Evolutionary conservation across 2,113 vertebrate species (phyloP).

Genomic region (Hymenochirus boettgeri): DNA sequence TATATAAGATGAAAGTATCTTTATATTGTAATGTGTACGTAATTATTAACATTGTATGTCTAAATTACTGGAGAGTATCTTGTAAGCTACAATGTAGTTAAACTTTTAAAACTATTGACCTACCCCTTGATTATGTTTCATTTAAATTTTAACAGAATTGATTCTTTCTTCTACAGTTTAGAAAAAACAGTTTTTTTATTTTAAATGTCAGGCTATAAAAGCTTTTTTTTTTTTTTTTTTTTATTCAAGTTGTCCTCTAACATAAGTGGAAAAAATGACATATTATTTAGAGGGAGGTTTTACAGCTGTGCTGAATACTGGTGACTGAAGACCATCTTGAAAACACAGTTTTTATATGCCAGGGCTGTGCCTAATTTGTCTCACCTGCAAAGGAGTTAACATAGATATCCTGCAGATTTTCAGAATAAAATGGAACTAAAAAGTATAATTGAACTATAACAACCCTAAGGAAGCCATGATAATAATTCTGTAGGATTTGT

Average conservation of each 20-base stretch:
- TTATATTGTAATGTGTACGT: too few relatives aligned
- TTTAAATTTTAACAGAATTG: too few relatives aligned
- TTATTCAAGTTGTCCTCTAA: conserved; percentile 60
- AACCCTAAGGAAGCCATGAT: conserved; percentile 4
- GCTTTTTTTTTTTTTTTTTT: conserved; percentile 49
- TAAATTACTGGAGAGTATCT: too few relatives aligned
- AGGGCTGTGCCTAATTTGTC: conserved; percentile 46
- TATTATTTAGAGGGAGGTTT: conserved; percentile 73
- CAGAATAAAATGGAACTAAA: not conserved
- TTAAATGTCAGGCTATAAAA: too few relatives aligned
- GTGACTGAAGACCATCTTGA: conserved; percentile 66
- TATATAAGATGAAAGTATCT: too few relatives aligned
- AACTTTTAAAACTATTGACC: too few relatives aligned
- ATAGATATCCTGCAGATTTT: conserved; percentile 6
- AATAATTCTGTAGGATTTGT: not conserved
- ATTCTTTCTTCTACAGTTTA: too few relatives aligned
- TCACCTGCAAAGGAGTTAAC: conserved; percentile 11
- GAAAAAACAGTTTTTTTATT: too few relatives aligned
- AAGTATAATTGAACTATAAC: conserved; percentile 14
- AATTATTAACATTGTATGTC: too few relatives aligned
- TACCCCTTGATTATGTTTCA: too few relatives aligned
- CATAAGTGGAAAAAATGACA: conserved; percentile 60
- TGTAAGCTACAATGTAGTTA: too few relatives aligned
- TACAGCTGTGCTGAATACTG: conserved; percentile 72
- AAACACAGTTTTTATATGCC: conserved; percentile 71